Base-by-base conservation (phyloP, 2,888 invertebrate genomes). In the Dilophus febrilis region DNA sequence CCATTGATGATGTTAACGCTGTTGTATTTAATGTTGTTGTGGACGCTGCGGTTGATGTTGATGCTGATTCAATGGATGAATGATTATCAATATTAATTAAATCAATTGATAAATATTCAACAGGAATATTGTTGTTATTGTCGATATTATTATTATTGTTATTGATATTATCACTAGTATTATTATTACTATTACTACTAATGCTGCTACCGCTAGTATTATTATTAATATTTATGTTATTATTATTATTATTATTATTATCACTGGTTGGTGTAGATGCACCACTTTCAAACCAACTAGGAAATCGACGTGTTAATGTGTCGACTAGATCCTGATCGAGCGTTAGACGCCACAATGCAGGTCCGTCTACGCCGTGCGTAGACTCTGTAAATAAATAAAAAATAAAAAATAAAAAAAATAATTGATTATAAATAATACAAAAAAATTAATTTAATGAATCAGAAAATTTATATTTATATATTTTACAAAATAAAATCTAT, bases 281-380 rank as follows among this genome's bases (percentile, higher is more conserved):
- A 64, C 64, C 59, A 38, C 64, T 67, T 63, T 80, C 80, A 71
- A 90, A 88, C 88, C 88, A 90, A 77, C 83, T 86, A 53, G 88
- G 88, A 68, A 87, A 88, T 64, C 86, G 85, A 55, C 84, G 81
- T 64, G 84, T 82, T 59, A 90, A 80, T 59, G 88, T 88, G 66
- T 88, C 84, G 64, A 88, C 77, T 57, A 88, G 74, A 70, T 88
- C 88, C 70, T 83, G 79, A 72, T 88, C 88, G 68, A 88, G 75
- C 66, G 86, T 84, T 62, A 88, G 78, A 69, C 82, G 82, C 87
- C 87, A 88, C 72, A 81, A 84, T 58, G 74, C 77, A 66, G 77
- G 77, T 66, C 71, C 71, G 66, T 75, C 76, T 65, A 74, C 74
- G 67, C 78, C 73, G 57, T 74, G 67, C 68, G 72, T 70, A 66